These are phyloP conservation scores for Geotrupes spiniger DNA, from an alignment of 2,888 invertebrate genomes.

Conservation along the genomic window DNA sequence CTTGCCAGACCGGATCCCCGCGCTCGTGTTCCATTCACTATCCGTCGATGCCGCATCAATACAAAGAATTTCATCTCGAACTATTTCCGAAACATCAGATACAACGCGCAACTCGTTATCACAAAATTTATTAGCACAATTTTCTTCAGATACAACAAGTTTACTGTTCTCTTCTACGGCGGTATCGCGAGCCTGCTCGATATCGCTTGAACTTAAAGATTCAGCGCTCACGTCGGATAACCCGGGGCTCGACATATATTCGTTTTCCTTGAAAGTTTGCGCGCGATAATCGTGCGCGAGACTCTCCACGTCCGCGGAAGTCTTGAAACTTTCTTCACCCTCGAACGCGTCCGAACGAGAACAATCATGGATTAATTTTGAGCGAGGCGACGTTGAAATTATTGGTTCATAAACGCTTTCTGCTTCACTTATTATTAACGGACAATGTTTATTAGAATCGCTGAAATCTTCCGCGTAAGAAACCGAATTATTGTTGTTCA, in stretches of 20 bases:
- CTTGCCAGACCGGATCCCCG: slow-evolving; percentile 44
- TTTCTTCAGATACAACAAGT: too few relatives aligned
- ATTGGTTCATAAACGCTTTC: slow-evolving; percentile 1
- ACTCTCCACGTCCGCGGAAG: not conserved
- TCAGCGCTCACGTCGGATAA: slow-evolving; percentile 46
- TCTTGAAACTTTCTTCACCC: not conserved
- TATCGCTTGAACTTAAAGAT: slow-evolving; percentile 43
- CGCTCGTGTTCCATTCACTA: slow-evolving; percentile 37
- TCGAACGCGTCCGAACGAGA: not conserved
- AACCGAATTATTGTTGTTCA: too few relatives aligned
- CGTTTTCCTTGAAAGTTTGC: slow-evolving; percentile 4
- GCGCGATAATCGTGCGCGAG: not conserved
- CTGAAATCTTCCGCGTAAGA: too few relatives aligned
- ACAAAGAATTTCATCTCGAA: not conserved
- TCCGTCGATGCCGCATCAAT: slow-evolving; percentile 4
- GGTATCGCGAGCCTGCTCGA: slow-evolving; percentile 19
- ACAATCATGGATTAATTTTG: not conserved
- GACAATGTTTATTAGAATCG: not conserved
- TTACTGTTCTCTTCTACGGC: too few relatives aligned
- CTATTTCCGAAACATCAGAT: not conserved
- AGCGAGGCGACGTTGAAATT: not conserved
- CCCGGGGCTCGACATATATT: slow-evolving; percentile 40
- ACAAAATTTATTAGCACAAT: too few relatives aligned
- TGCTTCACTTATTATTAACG: slow-evolving; percentile 7
- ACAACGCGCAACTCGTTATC: slow-evolving; percentile 2